Percentiles rank a stretch among this genome's conserved stretches.
Evolutionary conservation across 2,888 invertebrate genomes (phyloP).

Genomic region (Reticulitermes lucifugus): DNA sequence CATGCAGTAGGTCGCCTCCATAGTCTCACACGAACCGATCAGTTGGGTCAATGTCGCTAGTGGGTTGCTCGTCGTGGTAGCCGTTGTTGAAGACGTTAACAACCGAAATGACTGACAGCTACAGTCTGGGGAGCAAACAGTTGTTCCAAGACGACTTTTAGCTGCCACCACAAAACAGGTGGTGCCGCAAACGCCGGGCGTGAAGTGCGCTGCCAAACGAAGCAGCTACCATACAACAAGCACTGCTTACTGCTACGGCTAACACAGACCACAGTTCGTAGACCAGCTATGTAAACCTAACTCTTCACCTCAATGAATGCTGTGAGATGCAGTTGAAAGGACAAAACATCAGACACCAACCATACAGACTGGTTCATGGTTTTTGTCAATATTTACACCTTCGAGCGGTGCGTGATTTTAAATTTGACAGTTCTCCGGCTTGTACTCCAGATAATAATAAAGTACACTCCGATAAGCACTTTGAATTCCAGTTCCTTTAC

Average conservation of each 20-base stretch:
- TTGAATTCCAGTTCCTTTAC: not conserved
- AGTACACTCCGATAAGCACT: not conserved
- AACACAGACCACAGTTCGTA: conserved; percentile 19
- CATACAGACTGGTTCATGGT: conserved; percentile 30
- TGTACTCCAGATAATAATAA: not conserved
- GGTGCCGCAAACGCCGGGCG: not conserved
- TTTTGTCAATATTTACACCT: conserved; percentile 14
- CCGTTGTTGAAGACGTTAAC: conserved; percentile 18
- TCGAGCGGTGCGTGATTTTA: not conserved
- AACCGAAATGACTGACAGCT: not conserved
- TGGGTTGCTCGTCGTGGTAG: conserved; percentile 32
- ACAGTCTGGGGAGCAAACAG: conserved; percentile 1
- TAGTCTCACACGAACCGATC: conserved; percentile 57
- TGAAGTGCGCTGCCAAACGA: not conserved
- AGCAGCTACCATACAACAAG: conserved; percentile 7
- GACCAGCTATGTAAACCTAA: not conserved
- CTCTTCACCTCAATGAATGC: not conserved
- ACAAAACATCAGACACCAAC: not conserved
- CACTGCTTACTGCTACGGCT: not conserved
- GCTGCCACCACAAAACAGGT: not conserved
- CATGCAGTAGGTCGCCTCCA: conserved; percentile 74
- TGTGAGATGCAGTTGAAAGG: not conserved
- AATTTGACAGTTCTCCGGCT: not conserved
- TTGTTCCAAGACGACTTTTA: not conserved
- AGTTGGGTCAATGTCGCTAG: conserved; percentile 14